These are phyloP conservation scores for Latrodectus hesperus DNA, from an alignment of 2,888 invertebrate genomes.

Conservation along the genomic window DNA sequence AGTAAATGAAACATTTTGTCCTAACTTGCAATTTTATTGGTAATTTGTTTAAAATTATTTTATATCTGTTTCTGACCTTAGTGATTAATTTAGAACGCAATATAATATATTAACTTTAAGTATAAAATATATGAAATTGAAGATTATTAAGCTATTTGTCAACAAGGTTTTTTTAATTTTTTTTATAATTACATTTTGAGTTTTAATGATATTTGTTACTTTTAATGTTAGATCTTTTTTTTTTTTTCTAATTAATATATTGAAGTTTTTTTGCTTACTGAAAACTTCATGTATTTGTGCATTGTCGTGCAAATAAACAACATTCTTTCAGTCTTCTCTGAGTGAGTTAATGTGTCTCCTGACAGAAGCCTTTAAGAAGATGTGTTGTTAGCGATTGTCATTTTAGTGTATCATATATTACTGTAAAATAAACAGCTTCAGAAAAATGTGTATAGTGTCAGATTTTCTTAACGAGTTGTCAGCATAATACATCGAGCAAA, in stretches of 20 bases:
- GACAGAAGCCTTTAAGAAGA: slow-evolving; percentile 41
- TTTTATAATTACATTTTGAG: neutral
- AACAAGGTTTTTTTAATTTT: neutral
- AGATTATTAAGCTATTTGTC: too few species aligned
- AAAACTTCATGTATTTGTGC: slow-evolving; percentile 44
- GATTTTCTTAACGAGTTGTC: too few species aligned
- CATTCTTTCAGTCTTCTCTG: slow-evolving; percentile 52
- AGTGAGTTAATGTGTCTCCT: slow-evolving; percentile 47
- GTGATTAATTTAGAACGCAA: too few species aligned
- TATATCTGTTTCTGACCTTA: too few species aligned
- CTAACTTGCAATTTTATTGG: too few species aligned
- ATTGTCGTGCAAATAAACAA: slow-evolving; percentile 38
- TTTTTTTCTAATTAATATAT: neutral
- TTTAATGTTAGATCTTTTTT: neutral
- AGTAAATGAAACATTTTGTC: too few species aligned
- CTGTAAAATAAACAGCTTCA: slow-evolving; percentile 61
- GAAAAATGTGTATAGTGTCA: neutral
- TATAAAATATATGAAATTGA: too few species aligned
- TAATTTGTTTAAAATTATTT: too few species aligned
- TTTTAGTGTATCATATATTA: slow-evolving; percentile 56
- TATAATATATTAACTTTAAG: too few species aligned
- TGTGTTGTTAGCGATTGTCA: slow-evolving; percentile 55
- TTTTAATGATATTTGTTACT: neutral
- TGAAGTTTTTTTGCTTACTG: neutral
- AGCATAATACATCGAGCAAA: too few species aligned